Evolutionary conservation across 2,113 vertebrate genomes (phyloP).

Genomic region (Anser cygnoides): DNA sequence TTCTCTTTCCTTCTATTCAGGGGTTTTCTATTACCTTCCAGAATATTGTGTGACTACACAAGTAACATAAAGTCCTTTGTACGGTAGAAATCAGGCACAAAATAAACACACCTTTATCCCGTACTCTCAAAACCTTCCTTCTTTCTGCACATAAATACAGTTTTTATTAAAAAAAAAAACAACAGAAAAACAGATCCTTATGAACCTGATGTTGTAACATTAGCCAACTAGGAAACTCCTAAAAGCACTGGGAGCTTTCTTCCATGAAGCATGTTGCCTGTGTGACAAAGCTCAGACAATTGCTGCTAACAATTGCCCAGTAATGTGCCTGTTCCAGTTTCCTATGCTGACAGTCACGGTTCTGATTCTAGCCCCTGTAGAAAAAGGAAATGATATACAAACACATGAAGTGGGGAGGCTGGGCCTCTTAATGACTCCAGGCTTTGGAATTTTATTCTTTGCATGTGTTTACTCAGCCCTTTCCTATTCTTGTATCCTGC

Average conservation of each 20-base stretch:
- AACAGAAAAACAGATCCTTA: background rate
- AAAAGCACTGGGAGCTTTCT: background rate
- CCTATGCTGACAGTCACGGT: background rate
- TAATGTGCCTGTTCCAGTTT: conserved; percentile 13
- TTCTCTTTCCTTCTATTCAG: conserved; percentile 79
- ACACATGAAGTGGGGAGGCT: background rate
- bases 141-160: background rate
- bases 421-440: conserved; percentile 45
- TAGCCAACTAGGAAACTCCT: conserved; percentile 12
- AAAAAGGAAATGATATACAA: conserved; percentile 25
- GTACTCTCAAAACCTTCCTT: background rate
- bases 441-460: conserved; percentile 63
- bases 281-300: background rate
- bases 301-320: background rate
- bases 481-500: conserved; percentile 53
- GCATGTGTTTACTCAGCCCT: conserved; percentile 55
- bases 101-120: conserved; percentile 59
- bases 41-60: conserved; percentile 62
- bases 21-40: conserved; percentile 75
- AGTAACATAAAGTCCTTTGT: conserved; percentile 70
- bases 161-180: background rate
- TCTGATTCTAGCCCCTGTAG: background rate
- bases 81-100: conserved; percentile 20
- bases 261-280: background rate
- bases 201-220: rapidly evolving